Base-by-base conservation (phyloP, 2,797 vertebrate genomes). In the Choloepus didactylus region DNA sequence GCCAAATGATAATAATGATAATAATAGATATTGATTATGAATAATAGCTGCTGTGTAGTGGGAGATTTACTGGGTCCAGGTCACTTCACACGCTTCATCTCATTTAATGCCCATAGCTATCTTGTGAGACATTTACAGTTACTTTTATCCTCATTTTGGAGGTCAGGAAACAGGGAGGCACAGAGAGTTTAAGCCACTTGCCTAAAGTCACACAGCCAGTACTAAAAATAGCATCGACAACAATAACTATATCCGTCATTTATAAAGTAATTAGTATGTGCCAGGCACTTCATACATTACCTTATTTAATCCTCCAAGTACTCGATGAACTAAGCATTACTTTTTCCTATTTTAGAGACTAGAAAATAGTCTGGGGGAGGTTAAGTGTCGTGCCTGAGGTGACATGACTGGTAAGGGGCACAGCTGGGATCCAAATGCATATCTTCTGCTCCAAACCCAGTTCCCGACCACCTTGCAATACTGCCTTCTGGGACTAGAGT, bases 111-210 rank as follows among this genome's bases (percentile, higher is more conserved):
- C 77, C 46, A 56, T 15, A 35, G 35, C 9, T 54, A 67, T 41
- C 10, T 62, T 41, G 51, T 18, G 46, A 31, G 9, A n/a, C 56
- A 35, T 66, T 85, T 94, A 59, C 31, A 56, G 18, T 67, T 76
- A 35, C 88, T 75, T 86, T 83, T 62, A 66, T 62, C n/a, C 46
- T 70, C 11, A 4, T 62, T 93, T 83, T 64, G 93, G 56, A 66
- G 67, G 60, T 77, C 6, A 15, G 27, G 35, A 70, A 84, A 16
- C 9, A 15, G n/a, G 38, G 35, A 16, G 15, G n/a, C 31, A 29
- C 31, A 72, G 83, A 96, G 77, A 89, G 49, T 35, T 21, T 83
- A 86, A 91, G 80, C 49, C 75, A 35, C 46, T 87, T 84, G 59
- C 49, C 29, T 72, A 9, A 75, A 41, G 77, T 60, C 73, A 92